A percentile compares a stretch with the other conserved stretches of the same genome.
phyloP scores from a whole-genome alignment of 2,113 vertebrate species.

The Stictonetta naevosa region DNA sequence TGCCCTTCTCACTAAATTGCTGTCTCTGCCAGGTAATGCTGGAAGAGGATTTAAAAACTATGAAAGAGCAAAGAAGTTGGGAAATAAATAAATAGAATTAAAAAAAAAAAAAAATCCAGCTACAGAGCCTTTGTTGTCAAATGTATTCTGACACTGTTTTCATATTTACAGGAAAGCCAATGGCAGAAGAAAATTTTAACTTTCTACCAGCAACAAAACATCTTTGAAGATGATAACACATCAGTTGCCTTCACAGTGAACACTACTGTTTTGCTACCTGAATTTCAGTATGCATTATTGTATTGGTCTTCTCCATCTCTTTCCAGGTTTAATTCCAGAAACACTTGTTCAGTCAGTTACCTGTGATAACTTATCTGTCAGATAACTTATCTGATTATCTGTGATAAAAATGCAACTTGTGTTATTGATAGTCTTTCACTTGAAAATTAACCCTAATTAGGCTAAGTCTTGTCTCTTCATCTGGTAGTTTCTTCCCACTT shows the following conservation, averaged over 20 bases:
- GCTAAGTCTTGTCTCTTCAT: background rate
- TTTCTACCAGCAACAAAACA: background rate
- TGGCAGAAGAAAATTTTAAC: background rate
- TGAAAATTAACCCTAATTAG: background rate
- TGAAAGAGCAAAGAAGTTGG: background rate
- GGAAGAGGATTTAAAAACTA: background rate
- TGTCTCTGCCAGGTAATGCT: background rate
- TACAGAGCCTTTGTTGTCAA: background rate
- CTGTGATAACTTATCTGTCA: too few species aligned
- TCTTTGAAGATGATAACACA: background rate
- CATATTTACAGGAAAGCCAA: background rate
- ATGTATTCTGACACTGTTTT: background rate
- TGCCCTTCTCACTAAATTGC: background rate
- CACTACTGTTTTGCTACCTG: background rate
- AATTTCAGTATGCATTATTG: background rate
- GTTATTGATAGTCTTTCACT: background rate
- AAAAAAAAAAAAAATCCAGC: background rate
- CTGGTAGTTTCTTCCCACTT: background rate
- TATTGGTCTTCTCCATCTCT: background rate
- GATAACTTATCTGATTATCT: too few species aligned
- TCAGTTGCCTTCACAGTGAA: background rate
- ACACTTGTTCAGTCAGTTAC: background rate
- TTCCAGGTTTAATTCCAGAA: background rate
- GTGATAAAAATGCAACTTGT: background rate
- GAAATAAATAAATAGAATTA: too few species aligned